These are phyloP conservation scores for Rhabdophis nuchalis DNA, from an alignment of 2,797 vertebrate genomes.

Conservation along the genomic window DNA sequence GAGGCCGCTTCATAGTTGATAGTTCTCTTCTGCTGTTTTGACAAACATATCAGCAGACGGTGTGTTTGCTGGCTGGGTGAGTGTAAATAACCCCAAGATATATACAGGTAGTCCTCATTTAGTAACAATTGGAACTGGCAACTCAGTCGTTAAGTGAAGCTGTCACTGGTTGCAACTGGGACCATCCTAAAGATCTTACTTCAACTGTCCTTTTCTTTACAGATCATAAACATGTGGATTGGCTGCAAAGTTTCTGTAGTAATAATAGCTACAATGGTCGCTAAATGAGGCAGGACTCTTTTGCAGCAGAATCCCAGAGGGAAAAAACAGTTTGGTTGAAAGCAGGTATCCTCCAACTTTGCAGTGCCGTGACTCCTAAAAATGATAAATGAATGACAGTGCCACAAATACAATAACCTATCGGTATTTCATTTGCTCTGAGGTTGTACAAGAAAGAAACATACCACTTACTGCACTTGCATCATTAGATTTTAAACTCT, in stretches of 20 bases:
- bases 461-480: background rate
- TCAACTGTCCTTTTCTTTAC: background rate
- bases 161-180: background rate
- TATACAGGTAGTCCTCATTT: background rate
- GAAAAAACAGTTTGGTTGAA: background rate
- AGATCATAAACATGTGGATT: background rate
- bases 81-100: background rate
- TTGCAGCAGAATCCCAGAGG: background rate
- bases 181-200: background rate
- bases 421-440: background rate
- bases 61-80: background rate
- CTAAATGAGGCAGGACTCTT: background rate
- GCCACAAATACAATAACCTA: background rate
- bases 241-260: background rate
- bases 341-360: background rate
- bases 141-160: background rate
- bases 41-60: background rate
- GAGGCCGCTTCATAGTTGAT: background rate
- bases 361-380: background rate
- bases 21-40: background rate
- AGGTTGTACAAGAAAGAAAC: background rate
- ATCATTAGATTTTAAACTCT: background rate
- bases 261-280: background rate
- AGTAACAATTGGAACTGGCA: background rate
- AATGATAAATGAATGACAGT: background rate